Evolutionary conservation across 2,797 vertebrate genomes (phyloP).

Genomic region (Helicolenus hilgendorfi): DNA sequence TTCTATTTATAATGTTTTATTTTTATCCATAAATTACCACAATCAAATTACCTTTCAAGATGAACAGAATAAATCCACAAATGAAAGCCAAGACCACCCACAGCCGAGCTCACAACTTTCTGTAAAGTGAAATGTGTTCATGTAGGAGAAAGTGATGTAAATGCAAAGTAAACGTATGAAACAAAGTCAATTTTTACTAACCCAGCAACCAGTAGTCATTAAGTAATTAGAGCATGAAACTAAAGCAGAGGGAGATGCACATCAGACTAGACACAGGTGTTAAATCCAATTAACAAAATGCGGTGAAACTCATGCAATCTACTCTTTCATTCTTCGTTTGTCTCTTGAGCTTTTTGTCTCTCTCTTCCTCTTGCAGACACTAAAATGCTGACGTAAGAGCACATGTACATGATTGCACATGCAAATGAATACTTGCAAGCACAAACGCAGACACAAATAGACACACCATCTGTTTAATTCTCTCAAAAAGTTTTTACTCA

Average conservation of each 20-base stretch:
- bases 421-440: neutral
- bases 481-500: neutral
- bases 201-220: slow-evolving; percentile 20
- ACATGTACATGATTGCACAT: neutral
- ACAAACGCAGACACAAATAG: neutral
- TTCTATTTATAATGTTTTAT: neutral
- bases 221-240: slow-evolving; percentile 58
- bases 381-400: neutral
- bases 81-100: neutral
- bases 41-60: neutral
- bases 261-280: slow-evolving; percentile 59
- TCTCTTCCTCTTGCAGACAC: neutral
- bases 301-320: neutral
- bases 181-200: neutral
- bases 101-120: neutral
- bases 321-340: neutral
- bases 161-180: neutral
- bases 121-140: neutral
- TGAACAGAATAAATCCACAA: neutral
- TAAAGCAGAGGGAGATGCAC: slow-evolving; percentile 14
- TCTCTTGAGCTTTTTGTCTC: neutral
- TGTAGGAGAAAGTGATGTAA: neutral
- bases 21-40: neutral
- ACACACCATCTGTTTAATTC: slow-evolving; percentile 20
- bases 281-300: slow-evolving; percentile 57